Conservation (phyloP, 2,113 vertebrate species). For the Dasyurus viverrinus region DNA sequence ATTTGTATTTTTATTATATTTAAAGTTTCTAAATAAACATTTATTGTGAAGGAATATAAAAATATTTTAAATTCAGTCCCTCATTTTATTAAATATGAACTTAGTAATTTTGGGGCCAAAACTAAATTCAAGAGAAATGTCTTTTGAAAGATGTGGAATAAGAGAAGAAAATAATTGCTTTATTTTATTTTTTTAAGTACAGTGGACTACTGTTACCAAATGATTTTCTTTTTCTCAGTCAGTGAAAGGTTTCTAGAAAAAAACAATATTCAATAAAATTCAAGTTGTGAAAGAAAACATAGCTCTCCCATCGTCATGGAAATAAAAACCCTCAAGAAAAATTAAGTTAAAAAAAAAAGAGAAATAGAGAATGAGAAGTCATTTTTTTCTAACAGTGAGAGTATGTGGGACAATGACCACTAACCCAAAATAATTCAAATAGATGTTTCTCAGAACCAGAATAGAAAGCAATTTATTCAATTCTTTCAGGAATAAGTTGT, state of each 20-base stretch:
- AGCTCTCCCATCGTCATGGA: no score
- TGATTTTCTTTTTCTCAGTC: background rate
- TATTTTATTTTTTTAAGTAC: background rate
- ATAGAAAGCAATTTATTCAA: no score
- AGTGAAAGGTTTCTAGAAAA: slow-evolving; percentile 19
- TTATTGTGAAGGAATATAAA: background rate
- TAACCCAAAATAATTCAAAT: no score
- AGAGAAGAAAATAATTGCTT: background rate
- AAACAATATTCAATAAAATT: background rate
- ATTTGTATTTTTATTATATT: background rate
- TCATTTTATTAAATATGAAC: background rate
- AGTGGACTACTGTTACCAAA: background rate
- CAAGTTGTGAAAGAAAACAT: no score
- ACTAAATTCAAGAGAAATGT: background rate
- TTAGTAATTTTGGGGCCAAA: background rate
- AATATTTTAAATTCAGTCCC: background rate
- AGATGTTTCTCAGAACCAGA: no score
- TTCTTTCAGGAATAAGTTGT: no score
- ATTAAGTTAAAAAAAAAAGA: no score
- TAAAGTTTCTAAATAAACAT: background rate
- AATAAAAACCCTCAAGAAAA: no score
- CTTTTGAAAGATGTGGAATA: background rate
- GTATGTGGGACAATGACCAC: no score
- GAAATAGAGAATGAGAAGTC: no score
- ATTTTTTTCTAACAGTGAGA: no score